Conservation (phyloP, 2,888 invertebrate species). For the Sesamia inferens region DNA sequence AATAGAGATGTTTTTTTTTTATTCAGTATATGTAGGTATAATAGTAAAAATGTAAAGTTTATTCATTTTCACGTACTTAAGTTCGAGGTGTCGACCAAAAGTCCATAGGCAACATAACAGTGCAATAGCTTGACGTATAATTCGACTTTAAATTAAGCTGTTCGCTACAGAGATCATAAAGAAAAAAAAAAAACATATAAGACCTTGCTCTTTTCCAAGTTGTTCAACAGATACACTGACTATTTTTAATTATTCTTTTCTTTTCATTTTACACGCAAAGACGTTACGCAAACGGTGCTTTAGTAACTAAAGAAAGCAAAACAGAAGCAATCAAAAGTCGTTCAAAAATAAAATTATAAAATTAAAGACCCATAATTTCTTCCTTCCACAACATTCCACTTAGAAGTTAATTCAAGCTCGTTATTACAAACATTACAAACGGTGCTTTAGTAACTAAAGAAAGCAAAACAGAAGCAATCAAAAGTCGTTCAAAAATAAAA, state of each 20-base stretch:
- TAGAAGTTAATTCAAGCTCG: conserved; percentile 23
- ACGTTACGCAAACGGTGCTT: too few relatives aligned
- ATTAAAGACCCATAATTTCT: conserved; percentile 1
- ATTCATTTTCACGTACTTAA: neutral
- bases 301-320: neutral
- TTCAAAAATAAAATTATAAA: neutral
- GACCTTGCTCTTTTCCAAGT: neutral
- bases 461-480: neutral
- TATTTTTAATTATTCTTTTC: neutral
- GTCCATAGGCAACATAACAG: too few relatives aligned
- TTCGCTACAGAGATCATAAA: neutral
- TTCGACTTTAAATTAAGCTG: too few relatives aligned
- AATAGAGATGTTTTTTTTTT: neutral
- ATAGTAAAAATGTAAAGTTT: neutral
- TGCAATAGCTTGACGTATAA: too few relatives aligned
- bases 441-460: too few relatives aligned
- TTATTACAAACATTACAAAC: neutral
- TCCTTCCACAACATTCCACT: conserved; percentile 2
- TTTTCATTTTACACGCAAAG: neutral
- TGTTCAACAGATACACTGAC: neutral
- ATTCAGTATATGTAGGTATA: neutral
- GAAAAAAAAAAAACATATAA: neutral
- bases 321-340: neutral
- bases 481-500: neutral
- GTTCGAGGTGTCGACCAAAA: too few relatives aligned